These are phyloP conservation scores for Onychostoma macrolepis DNA, from an alignment of 2,113 vertebrate genomes.

Conservation along the genomic window DNA sequence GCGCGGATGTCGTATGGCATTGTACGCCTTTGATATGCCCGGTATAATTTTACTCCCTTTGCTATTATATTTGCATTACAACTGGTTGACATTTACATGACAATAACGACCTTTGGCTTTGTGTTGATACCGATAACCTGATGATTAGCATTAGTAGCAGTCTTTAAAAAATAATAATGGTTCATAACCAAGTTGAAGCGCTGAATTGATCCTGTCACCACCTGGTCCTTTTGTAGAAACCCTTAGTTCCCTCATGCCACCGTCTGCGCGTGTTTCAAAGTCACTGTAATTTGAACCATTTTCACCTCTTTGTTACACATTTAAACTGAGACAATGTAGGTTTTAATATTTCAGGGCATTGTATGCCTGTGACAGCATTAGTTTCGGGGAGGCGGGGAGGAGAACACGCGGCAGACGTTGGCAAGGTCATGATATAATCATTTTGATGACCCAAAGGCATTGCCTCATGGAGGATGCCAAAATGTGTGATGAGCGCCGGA, in stretches of 20 bases:
- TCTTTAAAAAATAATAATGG: constrained; percentile 1
- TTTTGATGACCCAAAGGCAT: constrained; percentile 33
- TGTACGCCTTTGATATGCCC: constrained; percentile 39
- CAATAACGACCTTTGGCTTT: constrained; percentile 72
- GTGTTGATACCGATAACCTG: constrained; percentile 61
- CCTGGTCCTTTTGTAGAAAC: neutral
- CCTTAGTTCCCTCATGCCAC: neutral
- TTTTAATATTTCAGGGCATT: constrained; percentile 23
- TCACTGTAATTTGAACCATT: neutral
- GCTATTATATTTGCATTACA: constrained; percentile 71
- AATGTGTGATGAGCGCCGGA: constrained; percentile 16
- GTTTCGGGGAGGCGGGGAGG: constrained; percentile 2
- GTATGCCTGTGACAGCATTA: constrained; percentile 15
- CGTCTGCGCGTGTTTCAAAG: neutral
- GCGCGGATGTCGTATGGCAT: neutral
- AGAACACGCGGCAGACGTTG: neutral
- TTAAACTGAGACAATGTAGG: constrained; percentile 9
- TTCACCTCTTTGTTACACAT: constrained; percentile 24
- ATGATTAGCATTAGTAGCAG: constrained; percentile 64
- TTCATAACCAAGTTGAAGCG: neutral
- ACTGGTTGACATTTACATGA: constrained; percentile 74
- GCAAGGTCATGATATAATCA: constrained; percentile 48
- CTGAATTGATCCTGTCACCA: constrained; percentile 13
- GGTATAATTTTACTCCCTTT: constrained; percentile 71
- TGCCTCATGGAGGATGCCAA: neutral